Conservation (phyloP, 2,888 invertebrate species). For the Pandemis cinnamomeana region DNA sequence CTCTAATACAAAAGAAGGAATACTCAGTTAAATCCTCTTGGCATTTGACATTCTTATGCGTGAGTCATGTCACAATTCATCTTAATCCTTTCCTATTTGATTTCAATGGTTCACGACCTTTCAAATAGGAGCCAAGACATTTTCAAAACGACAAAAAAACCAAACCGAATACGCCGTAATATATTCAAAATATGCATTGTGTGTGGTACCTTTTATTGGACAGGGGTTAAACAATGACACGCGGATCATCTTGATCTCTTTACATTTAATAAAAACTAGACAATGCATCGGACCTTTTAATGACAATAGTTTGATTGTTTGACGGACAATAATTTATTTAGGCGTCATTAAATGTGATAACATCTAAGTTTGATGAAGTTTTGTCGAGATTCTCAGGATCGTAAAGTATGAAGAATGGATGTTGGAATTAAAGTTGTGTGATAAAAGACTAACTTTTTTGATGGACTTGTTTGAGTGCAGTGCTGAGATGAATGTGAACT, state of each 20-base stretch:
- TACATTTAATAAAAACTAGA: constrained; percentile 52
- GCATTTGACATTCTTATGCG: constrained; percentile 53
- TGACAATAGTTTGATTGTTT: constrained; percentile 50
- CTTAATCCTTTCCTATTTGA: constrained; percentile 58
- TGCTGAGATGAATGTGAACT: constrained; percentile 8
- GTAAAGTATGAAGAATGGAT: constrained; percentile 22
- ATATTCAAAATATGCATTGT: constrained; percentile 82
- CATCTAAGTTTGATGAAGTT: constrained; percentile 59
- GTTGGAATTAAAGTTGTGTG: constrained; percentile 15
- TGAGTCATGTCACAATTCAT: constrained; percentile 62
- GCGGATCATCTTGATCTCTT: constrained; percentile 62
- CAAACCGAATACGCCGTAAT: constrained; percentile 63
- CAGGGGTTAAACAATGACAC: constrained; percentile 71
- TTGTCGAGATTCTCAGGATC: constrained; percentile 52
- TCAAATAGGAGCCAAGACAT: constrained; percentile 56
- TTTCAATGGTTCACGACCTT: constrained; percentile 63
- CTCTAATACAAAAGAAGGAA: background rate
- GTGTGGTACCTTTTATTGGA: constrained; percentile 62
- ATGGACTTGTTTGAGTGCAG: background rate
- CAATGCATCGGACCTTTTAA: constrained; percentile 60
- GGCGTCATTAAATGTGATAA: constrained; percentile 78
- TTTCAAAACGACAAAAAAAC: constrained; percentile 58
- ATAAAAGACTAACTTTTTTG: constrained; percentile 11
- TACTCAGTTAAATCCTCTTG: constrained; percentile 3
- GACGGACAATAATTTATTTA: constrained; percentile 70